Evolutionary conservation across 2,888 invertebrate species (phyloP), one percentile per base, ranked within the genome.

Genomic region (Apoderus coryli): DNA sequence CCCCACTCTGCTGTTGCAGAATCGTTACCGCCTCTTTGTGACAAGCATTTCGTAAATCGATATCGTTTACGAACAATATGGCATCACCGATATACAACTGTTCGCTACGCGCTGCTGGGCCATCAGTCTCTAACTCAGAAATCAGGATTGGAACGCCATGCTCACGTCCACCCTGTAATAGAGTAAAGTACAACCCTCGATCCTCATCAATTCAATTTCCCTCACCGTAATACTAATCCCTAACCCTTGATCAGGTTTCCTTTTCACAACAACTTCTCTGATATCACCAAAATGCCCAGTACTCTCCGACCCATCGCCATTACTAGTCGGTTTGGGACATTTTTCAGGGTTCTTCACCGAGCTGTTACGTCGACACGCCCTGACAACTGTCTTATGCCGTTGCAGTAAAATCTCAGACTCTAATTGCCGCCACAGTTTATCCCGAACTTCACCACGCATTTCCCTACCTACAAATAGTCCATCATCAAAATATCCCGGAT

Each of bases 371-470:
- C 70, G 63, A 38, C 72, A 72, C 45, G 71, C 72, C 40, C 71
- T 63, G 33, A 71, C 71, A 5, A 85, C 73, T 27, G 84, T 82
- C 60, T 85, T 85, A 60, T 84, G 82, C 14, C 84, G 64, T 57
- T 86, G 84, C 31, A 86, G 65, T 38, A 85, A 69, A 45, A 86
- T 86, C 61, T 86, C 85, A 0, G 84, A 79, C 52, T 86, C 85
- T 44, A 86, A 64, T 64, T 85, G 74, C 39, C 80, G 64, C 77
- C 77, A 78, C 4, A 86, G 59, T 26, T 79, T 76, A 51, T 84
- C 81, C 44, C 84, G 67, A 22, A 84, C 69, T 40, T 78, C 75
- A 2, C 79, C 74, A 23, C 77, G 67, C 77, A 84, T 77, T 50
- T 84, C 82, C 34, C 79, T 62, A 7, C 71, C 59, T 59, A 32